A percentile compares a stretch with the other conserved stretches of the same genome.
Conservation (phyloP, 2,797 vertebrate species). For the Amphiprion clarkii region DNA sequence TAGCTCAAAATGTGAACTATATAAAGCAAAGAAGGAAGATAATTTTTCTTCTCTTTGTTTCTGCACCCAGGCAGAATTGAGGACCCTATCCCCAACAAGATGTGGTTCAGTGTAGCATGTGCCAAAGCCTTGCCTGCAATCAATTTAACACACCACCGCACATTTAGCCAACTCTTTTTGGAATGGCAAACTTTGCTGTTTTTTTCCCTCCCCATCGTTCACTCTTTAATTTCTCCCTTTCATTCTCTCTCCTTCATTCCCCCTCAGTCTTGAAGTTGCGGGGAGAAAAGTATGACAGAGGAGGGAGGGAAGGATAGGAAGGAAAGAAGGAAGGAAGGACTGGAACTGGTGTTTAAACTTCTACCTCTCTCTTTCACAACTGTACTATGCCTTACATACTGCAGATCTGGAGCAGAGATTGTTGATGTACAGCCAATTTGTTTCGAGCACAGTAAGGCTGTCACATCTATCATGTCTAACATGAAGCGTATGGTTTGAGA, state of each 20-base stretch:
- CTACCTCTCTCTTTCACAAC: constrained; percentile 21
- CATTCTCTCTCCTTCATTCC: constrained; percentile 52
- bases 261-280: constrained; percentile 31
- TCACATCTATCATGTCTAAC: constrained; percentile 39
- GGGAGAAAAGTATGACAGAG: constrained; percentile 39
- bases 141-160: constrained; percentile 77
- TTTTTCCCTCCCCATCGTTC: constrained; percentile 48
- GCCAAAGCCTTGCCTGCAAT: constrained; percentile 74
- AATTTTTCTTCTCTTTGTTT: constrained; percentile 50
- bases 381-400: neutral
- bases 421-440: constrained; percentile 45
- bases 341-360: constrained; percentile 29
- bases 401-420: constrained; percentile 29
- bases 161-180: constrained; percentile 71
- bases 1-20: constrained; percentile 35
- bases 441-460: constrained; percentile 14
- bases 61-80: constrained; percentile 29
- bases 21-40: constrained; percentile 9
- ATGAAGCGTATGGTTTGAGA: constrained; percentile 37
- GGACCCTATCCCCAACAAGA: constrained; percentile 44
- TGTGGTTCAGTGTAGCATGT: constrained; percentile 51
- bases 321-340: neutral
- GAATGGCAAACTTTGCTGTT: constrained; percentile 66
- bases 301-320: constrained; percentile 21
- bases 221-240: constrained; percentile 53